phyloP scores from a whole-genome alignment of 2,797 vertebrate species.

The Phrynocephalus forsythii region DNA sequence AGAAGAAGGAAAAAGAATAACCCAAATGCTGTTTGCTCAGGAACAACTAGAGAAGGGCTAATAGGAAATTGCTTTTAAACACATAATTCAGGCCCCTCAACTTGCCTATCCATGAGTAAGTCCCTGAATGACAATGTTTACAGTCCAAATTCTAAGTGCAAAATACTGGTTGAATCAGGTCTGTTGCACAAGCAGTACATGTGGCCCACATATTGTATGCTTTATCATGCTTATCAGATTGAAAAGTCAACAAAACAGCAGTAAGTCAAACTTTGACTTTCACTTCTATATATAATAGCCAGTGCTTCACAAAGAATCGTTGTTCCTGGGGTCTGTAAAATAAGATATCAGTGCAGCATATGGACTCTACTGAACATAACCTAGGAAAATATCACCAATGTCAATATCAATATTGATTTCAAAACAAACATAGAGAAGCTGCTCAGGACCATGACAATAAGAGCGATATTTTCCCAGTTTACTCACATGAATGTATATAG shows the following conservation, averaged over 20 bases:
- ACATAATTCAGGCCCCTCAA: not conserved
- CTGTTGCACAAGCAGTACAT: too few species aligned
- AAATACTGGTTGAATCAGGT: too few species aligned
- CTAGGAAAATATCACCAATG: not conserved
- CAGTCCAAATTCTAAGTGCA: too few species aligned
- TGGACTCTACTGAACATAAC: not conserved
- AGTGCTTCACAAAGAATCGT: not conserved
- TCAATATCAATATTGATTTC: not conserved
- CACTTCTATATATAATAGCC: not conserved
- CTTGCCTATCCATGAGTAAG: not conserved
- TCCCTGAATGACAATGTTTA: not conserved
- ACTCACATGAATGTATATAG: not conserved
- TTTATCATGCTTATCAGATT: not conserved
- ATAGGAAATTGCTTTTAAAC: rapidly evolving
- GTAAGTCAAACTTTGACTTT: not conserved
- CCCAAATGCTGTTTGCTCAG: not conserved
- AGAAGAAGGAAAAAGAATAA: not conserved
- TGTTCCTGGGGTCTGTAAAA: not conserved
- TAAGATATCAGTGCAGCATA: not conserved
- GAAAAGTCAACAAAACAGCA: not conserved
- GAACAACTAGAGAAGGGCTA: not conserved
- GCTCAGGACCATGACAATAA: not conserved
- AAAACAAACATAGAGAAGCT: not conserved
- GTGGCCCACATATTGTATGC: too few species aligned
- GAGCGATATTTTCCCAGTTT: not conserved